phyloP scores from a whole-genome alignment of 2,797 vertebrate species.

The Alauda arvensis region DNA sequence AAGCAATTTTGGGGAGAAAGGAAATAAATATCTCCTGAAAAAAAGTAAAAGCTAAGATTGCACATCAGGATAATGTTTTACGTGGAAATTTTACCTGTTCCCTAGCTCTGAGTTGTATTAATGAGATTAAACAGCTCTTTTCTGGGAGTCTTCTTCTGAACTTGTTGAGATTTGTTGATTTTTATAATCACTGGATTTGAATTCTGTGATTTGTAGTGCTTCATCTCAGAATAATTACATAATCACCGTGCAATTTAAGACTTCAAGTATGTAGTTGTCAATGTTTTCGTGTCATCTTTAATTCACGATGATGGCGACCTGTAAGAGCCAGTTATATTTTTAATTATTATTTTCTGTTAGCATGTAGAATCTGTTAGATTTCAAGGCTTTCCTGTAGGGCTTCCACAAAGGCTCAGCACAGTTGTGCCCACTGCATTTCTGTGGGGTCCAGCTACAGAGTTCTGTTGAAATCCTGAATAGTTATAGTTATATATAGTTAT shows the following conservation, averaged over 20 bases:
- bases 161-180: slow-evolving; percentile 31
- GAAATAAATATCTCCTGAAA: neutral
- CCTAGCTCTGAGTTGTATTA: neutral
- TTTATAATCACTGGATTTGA: slow-evolving; percentile 30
- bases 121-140: neutral
- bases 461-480: neutral
- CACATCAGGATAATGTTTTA: neutral
- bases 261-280: neutral
- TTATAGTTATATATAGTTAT: no score
- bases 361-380: neutral
- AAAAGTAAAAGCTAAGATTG: neutral
- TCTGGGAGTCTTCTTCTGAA: neutral
- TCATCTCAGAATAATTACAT: slow-evolving; percentile 35
- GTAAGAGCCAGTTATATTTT: neutral
- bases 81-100: neutral
- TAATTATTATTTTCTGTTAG: neutral
- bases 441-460: neutral
- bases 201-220: slow-evolving; percentile 38
- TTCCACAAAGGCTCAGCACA: rapidly evolving
- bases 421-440: neutral
- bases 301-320: neutral
- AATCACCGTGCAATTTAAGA: slow-evolving; percentile 2
- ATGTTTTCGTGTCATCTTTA: neutral
- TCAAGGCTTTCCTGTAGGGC: neutral
- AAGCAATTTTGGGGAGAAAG: neutral